phyloP scores from a whole-genome alignment of 2,888 invertebrate genomes.

The Caenorhabditis sp. region DNA sequence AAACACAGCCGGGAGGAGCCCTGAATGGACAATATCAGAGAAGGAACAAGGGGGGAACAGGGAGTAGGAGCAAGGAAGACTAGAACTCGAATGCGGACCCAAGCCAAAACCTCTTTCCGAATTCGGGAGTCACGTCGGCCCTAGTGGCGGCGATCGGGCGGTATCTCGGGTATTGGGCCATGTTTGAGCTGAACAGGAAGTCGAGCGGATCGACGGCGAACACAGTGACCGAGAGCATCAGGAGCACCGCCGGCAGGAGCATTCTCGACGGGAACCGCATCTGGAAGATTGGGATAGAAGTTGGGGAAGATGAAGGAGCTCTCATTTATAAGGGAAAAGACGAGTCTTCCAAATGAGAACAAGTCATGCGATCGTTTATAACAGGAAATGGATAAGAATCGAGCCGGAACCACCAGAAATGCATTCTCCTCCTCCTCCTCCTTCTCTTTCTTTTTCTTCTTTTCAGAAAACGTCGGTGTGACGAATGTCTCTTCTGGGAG shows the following conservation, averaged over 20 bases:
- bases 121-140: slow-evolving; percentile 23
- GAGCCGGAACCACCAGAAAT: not conserved
- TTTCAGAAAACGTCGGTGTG: slow-evolving; percentile 1
- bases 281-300: slow-evolving; percentile 7
- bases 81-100: slow-evolving; percentile 23
- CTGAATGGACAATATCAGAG: slow-evolving; percentile 1
- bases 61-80: not conserved
- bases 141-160: slow-evolving; percentile 3
- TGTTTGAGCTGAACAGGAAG: slow-evolving; percentile 47
- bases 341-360: slow-evolving; percentile 9
- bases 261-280: slow-evolving; percentile 25
- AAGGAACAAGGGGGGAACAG: not conserved
- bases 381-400: slow-evolving; percentile 5
- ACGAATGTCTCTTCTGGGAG: not conserved
- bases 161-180: slow-evolving; percentile 37
- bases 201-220: slow-evolving; percentile 43
- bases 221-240: slow-evolving; percentile 4
- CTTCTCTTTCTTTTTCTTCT: too few relatives aligned
- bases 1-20: slow-evolving; percentile 49
- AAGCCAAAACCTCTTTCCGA: slow-evolving; percentile 48
- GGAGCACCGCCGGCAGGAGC: slow-evolving; percentile 3
- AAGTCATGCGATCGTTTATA: slow-evolving; percentile 45
- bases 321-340: not conserved
- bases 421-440: too few relatives aligned
- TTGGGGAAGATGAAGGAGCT: not conserved